Evolutionary conservation across 1,140 invertebrate species (phyloP).

Genomic region (Samia ricini): DNA sequence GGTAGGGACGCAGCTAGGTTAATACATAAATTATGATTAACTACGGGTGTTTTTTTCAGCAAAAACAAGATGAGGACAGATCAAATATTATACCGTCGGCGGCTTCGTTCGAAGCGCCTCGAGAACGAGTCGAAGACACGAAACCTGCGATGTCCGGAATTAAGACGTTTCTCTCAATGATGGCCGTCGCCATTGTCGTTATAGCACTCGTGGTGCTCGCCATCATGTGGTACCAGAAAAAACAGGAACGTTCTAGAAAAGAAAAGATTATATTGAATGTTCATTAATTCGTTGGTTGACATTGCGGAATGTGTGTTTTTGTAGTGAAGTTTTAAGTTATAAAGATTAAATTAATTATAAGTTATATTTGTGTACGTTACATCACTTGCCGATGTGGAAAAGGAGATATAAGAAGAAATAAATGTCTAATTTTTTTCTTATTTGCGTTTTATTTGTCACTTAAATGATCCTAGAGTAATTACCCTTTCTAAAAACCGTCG

Average conservation of each 20-base stretch:
- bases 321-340: background rate
- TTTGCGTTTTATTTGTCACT: too few relatives aligned
- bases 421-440: too few relatives aligned
- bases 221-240: constrained; percentile 94
- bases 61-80: constrained; percentile 83
- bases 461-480: too few relatives aligned
- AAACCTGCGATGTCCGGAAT: constrained; percentile 91
- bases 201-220: constrained; percentile 90
- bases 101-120: constrained; percentile 87
- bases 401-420: too few relatives aligned
- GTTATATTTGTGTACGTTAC: too few relatives aligned
- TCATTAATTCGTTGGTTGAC: constrained; percentile 22
- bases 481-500: too few relatives aligned
- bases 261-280: constrained; percentile 96
- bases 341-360: too few relatives aligned
- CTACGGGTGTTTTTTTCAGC: constrained; percentile 67
- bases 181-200: constrained; percentile 87
- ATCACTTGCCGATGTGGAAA: too few relatives aligned
- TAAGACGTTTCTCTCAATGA: constrained; percentile 92
- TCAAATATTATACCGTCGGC: constrained; percentile 89
- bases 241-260: constrained; percentile 92
- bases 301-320: constrained; percentile 3
- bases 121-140: constrained; percentile 92
- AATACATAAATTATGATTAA: too few relatives aligned
- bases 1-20: too few relatives aligned